Percentiles rank a stretch among this genome's conserved stretches.
phyloP scores from a whole-genome alignment of 92 coral and sea anemone genomes.

The Actinernus sp. region DNA sequence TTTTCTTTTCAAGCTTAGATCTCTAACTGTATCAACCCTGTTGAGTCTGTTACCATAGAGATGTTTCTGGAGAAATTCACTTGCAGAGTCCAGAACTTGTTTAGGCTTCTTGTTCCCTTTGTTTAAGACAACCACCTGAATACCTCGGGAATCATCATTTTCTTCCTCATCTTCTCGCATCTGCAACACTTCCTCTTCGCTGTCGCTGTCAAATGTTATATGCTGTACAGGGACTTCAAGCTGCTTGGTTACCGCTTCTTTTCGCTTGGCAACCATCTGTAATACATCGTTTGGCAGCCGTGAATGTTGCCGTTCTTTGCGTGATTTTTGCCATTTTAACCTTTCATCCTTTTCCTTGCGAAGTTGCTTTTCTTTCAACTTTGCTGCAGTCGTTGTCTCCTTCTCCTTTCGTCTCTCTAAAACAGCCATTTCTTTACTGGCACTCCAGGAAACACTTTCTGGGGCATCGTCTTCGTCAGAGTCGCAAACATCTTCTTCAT shows the following conservation, averaged over 20 bases:
- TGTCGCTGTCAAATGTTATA: slow-evolving; percentile 26
- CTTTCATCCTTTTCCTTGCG: slow-evolving; percentile 75
- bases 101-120: slow-evolving; percentile 51
- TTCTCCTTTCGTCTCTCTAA: slow-evolving; percentile 59
- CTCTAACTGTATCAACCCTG: slow-evolving; percentile 63
- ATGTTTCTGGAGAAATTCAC: slow-evolving; percentile 74
- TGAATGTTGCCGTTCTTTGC: slow-evolving; percentile 62
- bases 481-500: background rate
- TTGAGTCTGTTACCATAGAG: slow-evolving; percentile 87
- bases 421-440: slow-evolving; percentile 72
- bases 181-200: slow-evolving; percentile 2
- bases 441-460: slow-evolving; percentile 78
- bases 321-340: slow-evolving; percentile 60
- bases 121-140: slow-evolving; percentile 76
- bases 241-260: slow-evolving; percentile 29
- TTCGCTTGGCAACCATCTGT: slow-evolving; percentile 74
- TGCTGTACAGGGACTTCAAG: background rate
- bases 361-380: slow-evolving; percentile 69
- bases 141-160: slow-evolving; percentile 24
- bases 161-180: background rate
- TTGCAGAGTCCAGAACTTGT: slow-evolving; percentile 73
- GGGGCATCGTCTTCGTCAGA: slow-evolving; percentile 78
- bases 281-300: slow-evolving; percentile 83
- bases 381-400: slow-evolving; percentile 50
- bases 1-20: slow-evolving; percentile 57